Evolutionary conservation across 2,797 vertebrate genomes (phyloP), one percentile per base, ranked within the genome.

Genomic region (Hafferia zeledoni): DNA sequence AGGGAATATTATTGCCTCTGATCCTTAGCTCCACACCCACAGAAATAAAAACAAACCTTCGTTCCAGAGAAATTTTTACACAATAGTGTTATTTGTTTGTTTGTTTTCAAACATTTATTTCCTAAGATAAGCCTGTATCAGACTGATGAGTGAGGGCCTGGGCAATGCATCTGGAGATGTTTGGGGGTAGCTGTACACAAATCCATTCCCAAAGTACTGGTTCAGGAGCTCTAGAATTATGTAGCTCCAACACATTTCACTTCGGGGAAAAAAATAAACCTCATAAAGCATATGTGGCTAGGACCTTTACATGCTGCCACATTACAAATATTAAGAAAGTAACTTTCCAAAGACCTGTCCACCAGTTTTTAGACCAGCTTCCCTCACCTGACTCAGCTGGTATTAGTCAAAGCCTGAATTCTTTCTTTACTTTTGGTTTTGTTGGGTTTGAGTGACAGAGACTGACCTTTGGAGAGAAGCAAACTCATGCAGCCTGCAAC

Each of bases 61-160:
- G 2, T 35, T 84, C 41, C 74, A 79, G 74, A 90, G n/a, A 72
- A 35, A 63, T 87, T 61, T 74, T 86, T 89, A 90, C 18, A 78
- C 37, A 90, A 39, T 15, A 35, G 37, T 9, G 11, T 61, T 83
- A 68, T 57, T 83, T 78, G 50, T 43, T 65, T 25, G 13, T 72
- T 91, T 91, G 65, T 68, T 94, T 91, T 86, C 77, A 94, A 81
- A 59, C 49, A 72, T 30, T 50, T 55, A 25, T 64, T 79, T 90
- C 83, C 47, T 47, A 57, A 81, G 71, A 93, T 28, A 88, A 83
- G 43, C 28, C 39, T 39, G 10, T 4, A 53, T 43, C 56, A 43
- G 49, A 39, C 1, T 87, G 60, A 53, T 81, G 71, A 52, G 39
- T 0, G 0, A 20, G 9, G 17, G 15, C 78, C 17, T 3, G 5